Evolutionary conservation across 2,113 vertebrate genomes (phyloP).

Genomic region (Aegithalos caudatus): DNA sequence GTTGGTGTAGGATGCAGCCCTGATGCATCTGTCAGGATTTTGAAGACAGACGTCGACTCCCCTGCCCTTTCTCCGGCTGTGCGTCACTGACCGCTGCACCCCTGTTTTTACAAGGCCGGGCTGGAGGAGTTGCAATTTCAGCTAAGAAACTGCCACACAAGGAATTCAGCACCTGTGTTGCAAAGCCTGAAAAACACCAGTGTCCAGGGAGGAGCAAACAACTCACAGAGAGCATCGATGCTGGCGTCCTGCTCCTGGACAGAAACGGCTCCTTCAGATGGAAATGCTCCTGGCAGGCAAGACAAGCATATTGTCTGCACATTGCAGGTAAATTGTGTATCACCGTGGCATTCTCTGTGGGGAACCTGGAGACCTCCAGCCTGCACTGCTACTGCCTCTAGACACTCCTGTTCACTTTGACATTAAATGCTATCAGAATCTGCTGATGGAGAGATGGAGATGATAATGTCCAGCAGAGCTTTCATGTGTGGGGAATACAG

Average conservation of each 20-base stretch:
- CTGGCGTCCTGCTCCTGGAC: rapidly evolving
- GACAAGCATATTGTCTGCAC: background rate
- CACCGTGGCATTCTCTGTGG: background rate
- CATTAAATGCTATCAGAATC: background rate
- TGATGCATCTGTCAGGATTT: background rate
- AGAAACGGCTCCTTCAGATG: background rate
- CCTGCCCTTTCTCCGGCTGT: background rate
- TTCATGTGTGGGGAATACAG: background rate
- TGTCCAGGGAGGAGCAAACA: background rate
- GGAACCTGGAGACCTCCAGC: background rate
- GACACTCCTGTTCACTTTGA: background rate
- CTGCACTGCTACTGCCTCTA: background rate
- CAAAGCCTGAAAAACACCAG: background rate
- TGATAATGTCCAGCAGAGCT: background rate
- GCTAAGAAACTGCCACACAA: background rate
- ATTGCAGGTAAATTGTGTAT: background rate
- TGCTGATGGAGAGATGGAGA: background rate
- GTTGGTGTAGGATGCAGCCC: background rate
- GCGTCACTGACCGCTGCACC: background rate
- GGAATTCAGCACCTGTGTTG: background rate
- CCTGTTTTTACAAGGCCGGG: background rate
- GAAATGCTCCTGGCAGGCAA: background rate
- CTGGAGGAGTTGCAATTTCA: background rate
- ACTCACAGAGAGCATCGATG: background rate
- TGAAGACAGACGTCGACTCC: background rate